Evolutionary conservation across 2,113 vertebrate species (phyloP).

Genomic region (Calypte anna): DNA sequence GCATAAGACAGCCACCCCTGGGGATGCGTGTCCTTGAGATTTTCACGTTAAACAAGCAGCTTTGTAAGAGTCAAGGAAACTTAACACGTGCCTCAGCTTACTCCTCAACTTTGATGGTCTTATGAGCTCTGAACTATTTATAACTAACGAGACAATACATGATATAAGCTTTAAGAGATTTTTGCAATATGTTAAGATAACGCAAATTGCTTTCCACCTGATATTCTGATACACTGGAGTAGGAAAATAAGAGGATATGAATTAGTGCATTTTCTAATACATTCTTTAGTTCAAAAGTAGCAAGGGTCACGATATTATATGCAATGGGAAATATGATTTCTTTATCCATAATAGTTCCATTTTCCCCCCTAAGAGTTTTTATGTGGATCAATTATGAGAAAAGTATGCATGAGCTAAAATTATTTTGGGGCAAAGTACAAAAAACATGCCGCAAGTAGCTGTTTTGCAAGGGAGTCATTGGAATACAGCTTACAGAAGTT

Average conservation of each 20-base stretch:
- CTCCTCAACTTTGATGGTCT: slow-evolving; percentile 21
- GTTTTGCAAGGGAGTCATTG: background rate
- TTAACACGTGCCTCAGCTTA: slow-evolving; percentile 23
- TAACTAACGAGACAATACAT: slow-evolving; percentile 25
- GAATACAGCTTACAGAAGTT: background rate
- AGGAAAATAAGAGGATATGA: background rate
- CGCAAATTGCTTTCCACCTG: background rate
- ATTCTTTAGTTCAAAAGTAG: background rate
- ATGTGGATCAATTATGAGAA: background rate
- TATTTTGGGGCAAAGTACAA: background rate
- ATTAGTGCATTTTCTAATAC: background rate
- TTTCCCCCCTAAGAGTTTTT: background rate
- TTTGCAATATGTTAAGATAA: background rate
- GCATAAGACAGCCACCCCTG: slow-evolving; percentile 67
- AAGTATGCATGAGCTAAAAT: background rate
- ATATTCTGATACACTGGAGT: background rate
- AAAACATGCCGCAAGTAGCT: background rate
- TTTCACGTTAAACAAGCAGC: slow-evolving; percentile 52
- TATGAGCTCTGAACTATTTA: slow-evolving; percentile 32
- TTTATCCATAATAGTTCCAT: background rate
- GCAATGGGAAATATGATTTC: background rate
- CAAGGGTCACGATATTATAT: background rate
- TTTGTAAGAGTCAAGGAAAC: slow-evolving; percentile 51
- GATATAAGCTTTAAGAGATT: slow-evolving; percentile 9
- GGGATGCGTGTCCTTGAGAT: slow-evolving; percentile 70